These are phyloP conservation scores for Branchinecta sandiegonensis DNA, from an alignment of 2,888 invertebrate species.

Conservation along the genomic window DNA sequence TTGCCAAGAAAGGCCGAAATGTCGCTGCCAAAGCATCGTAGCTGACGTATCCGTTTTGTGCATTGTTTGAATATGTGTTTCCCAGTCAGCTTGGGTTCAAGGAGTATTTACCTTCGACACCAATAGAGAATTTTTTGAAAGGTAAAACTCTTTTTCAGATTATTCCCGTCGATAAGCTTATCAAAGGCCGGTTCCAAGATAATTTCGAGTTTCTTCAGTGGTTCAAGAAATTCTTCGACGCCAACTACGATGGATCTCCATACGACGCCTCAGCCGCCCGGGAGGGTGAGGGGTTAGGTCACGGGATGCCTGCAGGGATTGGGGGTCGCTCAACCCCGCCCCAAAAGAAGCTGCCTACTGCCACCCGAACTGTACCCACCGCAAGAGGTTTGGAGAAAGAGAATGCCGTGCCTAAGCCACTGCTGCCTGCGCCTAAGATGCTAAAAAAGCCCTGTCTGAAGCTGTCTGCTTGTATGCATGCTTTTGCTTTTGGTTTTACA, in stretches of 20 bases:
- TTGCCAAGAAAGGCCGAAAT: too few species aligned
- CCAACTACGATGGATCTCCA: slow-evolving; percentile 94
- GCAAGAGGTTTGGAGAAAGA: slow-evolving; percentile 9
- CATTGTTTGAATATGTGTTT: too few species aligned
- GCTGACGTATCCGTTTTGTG: too few species aligned
- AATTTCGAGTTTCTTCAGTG: slow-evolving; percentile 99
- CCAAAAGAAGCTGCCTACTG: slow-evolving; percentile 29
- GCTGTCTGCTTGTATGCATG: not conserved
- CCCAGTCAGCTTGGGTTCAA: too few species aligned
- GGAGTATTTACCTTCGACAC: not conserved
- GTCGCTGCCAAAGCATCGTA: too few species aligned
- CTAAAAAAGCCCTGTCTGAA: not conserved
- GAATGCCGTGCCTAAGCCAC: not conserved
- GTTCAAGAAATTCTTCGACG: slow-evolving; percentile 99
- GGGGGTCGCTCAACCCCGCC: slow-evolving; percentile 34
- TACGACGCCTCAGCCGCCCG: slow-evolving; percentile 85
- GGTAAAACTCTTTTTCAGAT: slow-evolving; percentile 49
- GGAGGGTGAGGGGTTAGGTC: slow-evolving; percentile 61
- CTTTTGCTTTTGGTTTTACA: not conserved
- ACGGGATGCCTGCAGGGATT: slow-evolving; percentile 33
- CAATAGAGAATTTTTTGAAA: too few species aligned
- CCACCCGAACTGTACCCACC: not conserved
- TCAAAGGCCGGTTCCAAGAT: slow-evolving; percentile 98
- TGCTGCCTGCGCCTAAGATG: not conserved
- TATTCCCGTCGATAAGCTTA: slow-evolving; percentile 96